Evolutionary conservation across 2,888 invertebrate species (phyloP), one percentile per base, ranked within the genome.

Genomic region (Leucoma salicis): DNA sequence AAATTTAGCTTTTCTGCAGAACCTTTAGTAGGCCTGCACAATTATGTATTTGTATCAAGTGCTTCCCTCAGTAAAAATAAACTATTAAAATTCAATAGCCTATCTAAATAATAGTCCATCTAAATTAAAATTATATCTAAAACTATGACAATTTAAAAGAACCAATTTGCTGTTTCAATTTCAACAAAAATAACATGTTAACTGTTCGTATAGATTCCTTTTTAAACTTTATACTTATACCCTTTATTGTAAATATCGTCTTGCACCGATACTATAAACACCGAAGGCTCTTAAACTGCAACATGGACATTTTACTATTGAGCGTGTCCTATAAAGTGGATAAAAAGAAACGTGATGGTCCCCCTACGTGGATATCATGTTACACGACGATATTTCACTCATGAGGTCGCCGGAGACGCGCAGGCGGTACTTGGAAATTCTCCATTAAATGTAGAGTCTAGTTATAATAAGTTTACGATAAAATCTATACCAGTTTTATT

Each of bases 361-460:
- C 55, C 57, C 61, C 61, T 57, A 48, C 53, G 54, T 57, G 47
- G 29, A 34, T 67, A 60, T 72, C 70, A 39, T 45, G 65, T 72
- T 72, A 67, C 71, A 57, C 58, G 65, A 56, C 60, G 53, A 65
- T 65, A 69, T 67, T 60, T 68, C 61, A 66, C 53, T 39, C 2
- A 4, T 8, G 7, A 2, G 12, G 12, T 29, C 3, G 13, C 7
- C 3, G 1, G 21, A 21, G 21, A 8, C 6, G 21, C 6, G 21
- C 21, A 8, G 6, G 8, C 21, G 21, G 1, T 21, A 21, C 42
- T 14, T 28, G 28, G 29, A 8, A 13, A 29, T 29, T 2, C 6
- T 29, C 13, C 29, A 6, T 13, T 29, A 29, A 14, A 16, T 27
- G 36, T 31, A 29, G 5, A 21, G 21, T 2, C 21, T 21, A 21